Base-by-base conservation (phyloP, 2,888 invertebrate species). In the Thalpophila matura region DNA sequence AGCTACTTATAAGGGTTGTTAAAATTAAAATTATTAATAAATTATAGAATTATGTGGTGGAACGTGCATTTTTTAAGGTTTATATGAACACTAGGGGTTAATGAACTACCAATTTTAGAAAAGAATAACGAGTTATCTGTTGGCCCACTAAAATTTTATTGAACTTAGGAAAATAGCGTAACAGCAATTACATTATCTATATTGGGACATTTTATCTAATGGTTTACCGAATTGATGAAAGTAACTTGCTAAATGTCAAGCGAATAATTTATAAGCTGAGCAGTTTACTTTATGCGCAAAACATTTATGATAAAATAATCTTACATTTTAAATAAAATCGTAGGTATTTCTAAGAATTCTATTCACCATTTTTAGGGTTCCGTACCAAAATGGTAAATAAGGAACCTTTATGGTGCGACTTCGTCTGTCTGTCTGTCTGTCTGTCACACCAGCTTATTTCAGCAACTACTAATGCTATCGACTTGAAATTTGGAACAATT, bases 111-210 rank as follows among this genome's bases (percentile, higher is more conserved):
- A 59, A 45, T 26, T 10, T 10, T 33, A 12, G 14, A 61, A 1
- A 29, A 31, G 10, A 12, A 20, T 61, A 10, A 4, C 12, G 1
- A 26, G 3, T 9, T 20, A 6, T 47, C 9, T 29, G 24, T 27
- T 20, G 22, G 43, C 64, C 42, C 49, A 24, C 26, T 64, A 24
- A 43, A 63, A 12, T 45, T 45, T 50, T 10, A 45, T 35, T 18
- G 26, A 24, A 16, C 38, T 38, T 12, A 27, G 29, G 24, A 35
- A 47, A 62, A 40, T n/a, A 5, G 7, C 31, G 18, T 38, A 9
- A 7, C n/a, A 46, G 12, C 9, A 43, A 62, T 62, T 35, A 35
- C 42, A n/a, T 4, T 58, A 43, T 2, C 16, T 3, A 4, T 10
- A 31, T 38, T 24, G 66, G 14, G 4, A 4, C 9, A 7, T 18